Base-by-base conservation (phyloP, 2,888 invertebrate species). In the Erebia ligea region DNA sequence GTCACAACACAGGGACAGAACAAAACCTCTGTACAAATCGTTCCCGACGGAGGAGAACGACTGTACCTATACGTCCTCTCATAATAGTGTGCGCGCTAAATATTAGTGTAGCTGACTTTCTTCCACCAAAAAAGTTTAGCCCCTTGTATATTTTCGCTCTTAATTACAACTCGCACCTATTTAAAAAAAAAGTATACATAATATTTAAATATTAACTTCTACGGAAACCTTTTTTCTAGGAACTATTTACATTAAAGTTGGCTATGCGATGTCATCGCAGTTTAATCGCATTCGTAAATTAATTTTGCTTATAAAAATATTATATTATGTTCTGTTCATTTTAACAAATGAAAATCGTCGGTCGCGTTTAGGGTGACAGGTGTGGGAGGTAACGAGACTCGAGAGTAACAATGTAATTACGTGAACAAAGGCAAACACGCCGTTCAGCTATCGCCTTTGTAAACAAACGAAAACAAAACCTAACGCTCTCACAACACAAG, bases 391-490 rank as follows among this genome's bases (percentile, higher is more conserved):
- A 52, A 62, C 70, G 73, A 84, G 82, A 75, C 73, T 73, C 70
- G 73, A 84, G 82, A 75, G 74, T 73, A 78, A 76, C 76, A 79
- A 78, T 76, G 75, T 77, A 78, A 79, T 79, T 78, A 78, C 76
- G 76, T 50, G 68, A 74, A 74, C 77, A 75, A 77, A 76, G 72
- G 75, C 74, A 76, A 76, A 74, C 76, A 75, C 72, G 71, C 68
- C 72, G 72, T 79, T 81, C 81, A 78, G 76, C 79, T 81, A 81
- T 79, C 82, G 45, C 66, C 79, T 84, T 82, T 79, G 84, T 82
- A 85, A 86, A 85, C 80, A 85, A 81, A 76, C 71, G 81, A 79
- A 84, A 81, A 82, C 81, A 82, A 83, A 80, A 78, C 78, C 76
- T 77, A 77, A 78, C 77, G 73, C 76, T 76, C 54, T 65, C 65